These are phyloP conservation scores for Tangara arthus DNA, from an alignment of 2,797 vertebrate genomes.

Conservation along the genomic window DNA sequence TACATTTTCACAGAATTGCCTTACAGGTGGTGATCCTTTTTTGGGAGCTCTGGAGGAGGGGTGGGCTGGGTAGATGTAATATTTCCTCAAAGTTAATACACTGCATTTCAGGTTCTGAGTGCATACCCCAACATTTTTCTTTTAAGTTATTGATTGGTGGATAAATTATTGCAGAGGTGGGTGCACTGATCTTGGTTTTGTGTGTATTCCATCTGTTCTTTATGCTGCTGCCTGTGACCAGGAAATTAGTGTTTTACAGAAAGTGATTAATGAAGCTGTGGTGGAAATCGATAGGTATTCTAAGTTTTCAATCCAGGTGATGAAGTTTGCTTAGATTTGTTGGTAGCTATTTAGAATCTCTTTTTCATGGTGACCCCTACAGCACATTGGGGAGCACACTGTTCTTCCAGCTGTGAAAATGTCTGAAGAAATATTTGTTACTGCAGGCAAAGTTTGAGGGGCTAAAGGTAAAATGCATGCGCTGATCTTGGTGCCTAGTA, in stretches of 20 bases:
- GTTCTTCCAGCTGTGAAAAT: background rate
- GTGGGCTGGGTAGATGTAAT: background rate
- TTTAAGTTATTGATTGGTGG: background rate
- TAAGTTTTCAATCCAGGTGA: background rate
- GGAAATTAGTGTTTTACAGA: background rate
- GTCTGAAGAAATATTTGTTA: background rate
- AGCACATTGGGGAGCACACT: background rate
- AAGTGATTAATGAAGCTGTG: background rate
- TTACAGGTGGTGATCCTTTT: background rate
- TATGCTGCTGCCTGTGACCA: background rate
- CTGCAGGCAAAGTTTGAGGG: background rate
- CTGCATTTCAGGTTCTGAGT: background rate
- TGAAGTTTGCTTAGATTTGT: background rate
- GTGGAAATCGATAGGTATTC: background rate
- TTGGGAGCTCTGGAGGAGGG: background rate
- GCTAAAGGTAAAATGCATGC: background rate
- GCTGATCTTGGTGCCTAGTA: background rate
- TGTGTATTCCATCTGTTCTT: background rate
- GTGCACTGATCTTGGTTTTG: background rate
- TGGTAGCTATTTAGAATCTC: background rate
- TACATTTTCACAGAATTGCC: background rate
- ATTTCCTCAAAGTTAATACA: background rate
- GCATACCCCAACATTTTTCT: background rate
- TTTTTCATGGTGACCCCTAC: background rate
- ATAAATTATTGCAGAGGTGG: background rate